These are phyloP conservation scores for Microctenopoma lineatum DNA, from an alignment of 2,797 vertebrate species.

Conservation along the genomic window DNA sequence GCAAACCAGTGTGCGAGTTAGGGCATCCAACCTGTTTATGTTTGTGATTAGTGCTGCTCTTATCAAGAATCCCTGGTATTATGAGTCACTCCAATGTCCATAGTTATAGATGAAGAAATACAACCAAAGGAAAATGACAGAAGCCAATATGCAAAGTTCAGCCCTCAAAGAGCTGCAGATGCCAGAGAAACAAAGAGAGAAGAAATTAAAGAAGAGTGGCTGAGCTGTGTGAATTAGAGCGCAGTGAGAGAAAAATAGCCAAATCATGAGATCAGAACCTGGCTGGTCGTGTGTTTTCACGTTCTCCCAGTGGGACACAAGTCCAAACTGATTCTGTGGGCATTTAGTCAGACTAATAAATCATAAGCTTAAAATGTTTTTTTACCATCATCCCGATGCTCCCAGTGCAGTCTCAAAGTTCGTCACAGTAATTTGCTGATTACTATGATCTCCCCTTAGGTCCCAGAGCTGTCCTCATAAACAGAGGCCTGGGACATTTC, in stretches of 20 bases:
- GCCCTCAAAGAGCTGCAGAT: constrained; percentile 4
- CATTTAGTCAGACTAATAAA: constrained; percentile 59
- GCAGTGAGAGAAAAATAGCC: constrained; percentile 44
- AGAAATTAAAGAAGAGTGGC: constrained; percentile 27
- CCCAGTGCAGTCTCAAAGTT: constrained; percentile 18
- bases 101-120: neutral
- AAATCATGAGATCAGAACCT: constrained; percentile 68
- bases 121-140: constrained; percentile 15
- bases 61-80: constrained; percentile 18
- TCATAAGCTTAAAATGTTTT: constrained; percentile 51
- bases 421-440: constrained; percentile 45
- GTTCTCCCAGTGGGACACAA: constrained; percentile 46
- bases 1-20: constrained; percentile 22
- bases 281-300: constrained; percentile 57
- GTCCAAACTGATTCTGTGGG: constrained; percentile 47
- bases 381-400: constrained; percentile 14
- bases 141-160: neutral
- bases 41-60: constrained; percentile 30
- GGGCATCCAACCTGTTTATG: constrained; percentile 43
- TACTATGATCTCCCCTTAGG: constrained; percentile 37
- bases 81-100: constrained; percentile 22
- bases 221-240: constrained; percentile 54
- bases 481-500: constrained; percentile 42
- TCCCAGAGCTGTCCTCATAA: constrained; percentile 21
- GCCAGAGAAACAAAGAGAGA: constrained; percentile 18